Base-by-base conservation (phyloP, 2,888 invertebrate species). In the Tridacna crocea region DNA sequence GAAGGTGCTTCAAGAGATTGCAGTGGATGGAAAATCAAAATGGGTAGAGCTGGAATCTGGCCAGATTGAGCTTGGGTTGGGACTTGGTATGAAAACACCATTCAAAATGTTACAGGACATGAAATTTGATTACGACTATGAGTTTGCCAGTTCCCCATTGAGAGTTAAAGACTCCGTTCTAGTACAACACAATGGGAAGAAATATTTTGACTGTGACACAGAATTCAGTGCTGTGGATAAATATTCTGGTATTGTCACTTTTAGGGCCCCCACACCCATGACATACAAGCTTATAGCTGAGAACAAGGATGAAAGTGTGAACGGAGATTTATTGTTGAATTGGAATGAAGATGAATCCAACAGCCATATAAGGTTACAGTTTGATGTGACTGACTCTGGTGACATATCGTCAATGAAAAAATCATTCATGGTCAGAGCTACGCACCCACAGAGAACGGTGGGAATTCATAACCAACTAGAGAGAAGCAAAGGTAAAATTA, bases 311-410 rank as follows among this genome's bases (percentile, higher is more conserved):
- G 85, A 89, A 24, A 85, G 83, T 27, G 85, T 89, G 60, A 85
- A 84, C 51, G 90, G 84, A 15, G 88, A 90, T 46, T 47, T 90
- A 11, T 82, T 80, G 26, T 73, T 92, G 22, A 92, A 93, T 87
- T 94, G 93, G 94, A 89, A 93, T 85, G 90, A 91, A 36, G 61
- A 75, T 24, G 80, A 88, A 19, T 72, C 82, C 1, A 85, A 88
- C 72, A 90, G 89, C 73, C 87, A 85, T 47, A 77, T 90, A 51
- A 78, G 88, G 26, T 22, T 91, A 26, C 88, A 89, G 75, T 77
- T 91, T 55, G 88, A 82, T 60, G 48, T 88, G 10, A 87, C 83
- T 36, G 87, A 82, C 51, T 81, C 83, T 27, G 87, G 86, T 17
- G 84, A 85, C 47, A 84, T 85, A 11, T 72, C 90, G 70, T 70